A percentile compares a stretch with the other conserved stretches of the same genome.
Evolutionary conservation across 1,140 invertebrate genomes (phyloP).

Genomic region (Hylaeus volcanicus): DNA sequence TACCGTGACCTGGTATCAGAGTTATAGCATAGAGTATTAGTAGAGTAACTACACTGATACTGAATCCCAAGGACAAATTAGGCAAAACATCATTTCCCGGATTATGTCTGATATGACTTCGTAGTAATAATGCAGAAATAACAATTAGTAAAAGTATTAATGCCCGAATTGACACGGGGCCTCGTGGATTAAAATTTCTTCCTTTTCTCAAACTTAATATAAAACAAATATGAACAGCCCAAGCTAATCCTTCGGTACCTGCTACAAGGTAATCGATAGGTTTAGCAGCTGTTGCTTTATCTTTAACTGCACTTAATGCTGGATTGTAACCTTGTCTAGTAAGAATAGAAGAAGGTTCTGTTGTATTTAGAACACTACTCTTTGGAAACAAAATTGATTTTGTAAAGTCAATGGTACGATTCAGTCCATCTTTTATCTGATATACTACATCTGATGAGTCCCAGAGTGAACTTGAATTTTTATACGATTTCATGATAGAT

Average conservation of each 20-base stretch:
- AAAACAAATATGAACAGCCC: slow-evolving; percentile 90
- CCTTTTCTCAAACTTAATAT: slow-evolving; percentile 85
- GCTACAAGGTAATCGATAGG: slow-evolving; percentile 86
- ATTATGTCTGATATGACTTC: slow-evolving; percentile 68
- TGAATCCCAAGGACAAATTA: slow-evolving; percentile 73
- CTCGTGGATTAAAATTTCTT: slow-evolving; percentile 84
- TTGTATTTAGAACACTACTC: slow-evolving; percentile 5
- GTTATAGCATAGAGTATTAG: slow-evolving; percentile 83
- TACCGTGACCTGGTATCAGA: slow-evolving; percentile 81
- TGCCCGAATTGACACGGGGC: slow-evolving; percentile 84
- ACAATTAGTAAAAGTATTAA: slow-evolving; percentile 73
- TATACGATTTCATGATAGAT: not conserved
- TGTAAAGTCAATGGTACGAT: slow-evolving; percentile 48
- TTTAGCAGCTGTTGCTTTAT: slow-evolving; percentile 71
- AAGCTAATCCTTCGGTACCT: slow-evolving; percentile 86
- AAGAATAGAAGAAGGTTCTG: not conserved
- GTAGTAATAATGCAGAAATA: slow-evolving; percentile 67
- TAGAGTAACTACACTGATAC: slow-evolving; percentile 73
- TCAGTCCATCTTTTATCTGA: slow-evolving; percentile 46
- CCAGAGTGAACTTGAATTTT: slow-evolving; percentile 4
- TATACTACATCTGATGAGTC: slow-evolving; percentile 40
- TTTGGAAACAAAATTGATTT: slow-evolving; percentile 48
- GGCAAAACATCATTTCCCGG: slow-evolving; percentile 68
- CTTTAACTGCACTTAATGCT: slow-evolving; percentile 48
- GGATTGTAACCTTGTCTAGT: slow-evolving; percentile 30